Base-by-base conservation (phyloP, 2,797 vertebrate species). In the Coendou prehensilis region DNA sequence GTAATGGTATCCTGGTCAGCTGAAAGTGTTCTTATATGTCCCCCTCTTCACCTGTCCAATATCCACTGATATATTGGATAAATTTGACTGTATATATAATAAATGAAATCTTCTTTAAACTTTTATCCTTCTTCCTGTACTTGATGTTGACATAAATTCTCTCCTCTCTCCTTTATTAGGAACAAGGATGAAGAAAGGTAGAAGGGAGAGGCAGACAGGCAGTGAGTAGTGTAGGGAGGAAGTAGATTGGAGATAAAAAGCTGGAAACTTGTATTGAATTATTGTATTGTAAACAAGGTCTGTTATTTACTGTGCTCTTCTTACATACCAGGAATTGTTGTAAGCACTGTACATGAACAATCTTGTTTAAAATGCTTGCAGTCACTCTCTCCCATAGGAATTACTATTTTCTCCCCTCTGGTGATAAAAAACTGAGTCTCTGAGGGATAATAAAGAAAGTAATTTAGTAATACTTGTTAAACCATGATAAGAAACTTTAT, bases 321-420 rank as follows among this genome's bases (percentile, higher is more conserved):
- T 63, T 75, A 52, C 15, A 45, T 57, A 28, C 6, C 45, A 91
- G 69, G 4, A 50, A 22, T 59, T 54, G 17, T 11, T 78, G 6
- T 37, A 63, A 84, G 37, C 26, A 50, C 47, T 84, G 69, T 81
- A 37, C 33, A 41, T 41, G 22, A 84, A 45, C 22, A 9, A 14
- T 89, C 30, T 94, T 63, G 76, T 85, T 90, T 85, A 63, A 76
- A 76, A 89, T 57, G 22, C 67, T 95, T 88, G 45, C 5, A 47
- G 23, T 75, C 75, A 61, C 23, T 54, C 28, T 83, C 56, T 80
- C 28, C 63, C 6, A 23, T 67, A 64, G 26, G n/a, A 83, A 91
- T 73, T 78, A 45, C 6, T 83, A 5, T 83, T 73, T 87, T 73
- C 33, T 26, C 41, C n/a, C 2, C 83, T 89, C 47, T 76, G 7